phyloP scores from a whole-genome alignment of 2,113 vertebrate genomes.

The Antechinus flavipes region DNA sequence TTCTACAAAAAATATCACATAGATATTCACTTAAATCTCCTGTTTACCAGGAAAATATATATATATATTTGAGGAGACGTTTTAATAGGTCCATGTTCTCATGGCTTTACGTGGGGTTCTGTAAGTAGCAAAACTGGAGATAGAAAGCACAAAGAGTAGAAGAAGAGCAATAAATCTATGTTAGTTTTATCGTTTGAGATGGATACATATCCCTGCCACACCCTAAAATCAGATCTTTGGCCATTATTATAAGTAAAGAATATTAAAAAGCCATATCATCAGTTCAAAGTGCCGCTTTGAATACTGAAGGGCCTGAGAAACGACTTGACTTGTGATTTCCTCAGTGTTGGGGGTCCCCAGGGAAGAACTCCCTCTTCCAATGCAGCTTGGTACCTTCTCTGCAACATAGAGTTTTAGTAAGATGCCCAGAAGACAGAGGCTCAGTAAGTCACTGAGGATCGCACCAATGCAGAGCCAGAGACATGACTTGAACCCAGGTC shows the following conservation, averaged over 20 bases:
- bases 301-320: background rate
- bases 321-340: background rate
- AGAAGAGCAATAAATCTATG: slow-evolving; percentile 33
- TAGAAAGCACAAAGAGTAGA: background rate
- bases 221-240: background rate
- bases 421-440: background rate
- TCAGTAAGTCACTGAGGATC: background rate
- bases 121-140: slow-evolving; percentile 48
- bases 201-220: background rate
- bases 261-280: background rate
- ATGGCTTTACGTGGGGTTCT: slow-evolving; percentile 36
- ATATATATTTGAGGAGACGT: slow-evolving; percentile 42
- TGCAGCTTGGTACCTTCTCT: background rate
- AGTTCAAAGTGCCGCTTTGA: background rate
- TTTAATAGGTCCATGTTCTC: slow-evolving; percentile 40
- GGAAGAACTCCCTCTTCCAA: background rate
- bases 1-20: slow-evolving; percentile 14
- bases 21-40: slow-evolving; percentile 47
- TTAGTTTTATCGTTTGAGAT: slow-evolving; percentile 18
- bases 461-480: background rate
- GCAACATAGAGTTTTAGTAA: background rate
- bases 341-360: background rate
- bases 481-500: background rate
- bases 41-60: slow-evolving; percentile 14
- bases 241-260: background rate